Conservation (phyloP, 1,140 invertebrate genomes). For the Bombus impatiens region DNA sequence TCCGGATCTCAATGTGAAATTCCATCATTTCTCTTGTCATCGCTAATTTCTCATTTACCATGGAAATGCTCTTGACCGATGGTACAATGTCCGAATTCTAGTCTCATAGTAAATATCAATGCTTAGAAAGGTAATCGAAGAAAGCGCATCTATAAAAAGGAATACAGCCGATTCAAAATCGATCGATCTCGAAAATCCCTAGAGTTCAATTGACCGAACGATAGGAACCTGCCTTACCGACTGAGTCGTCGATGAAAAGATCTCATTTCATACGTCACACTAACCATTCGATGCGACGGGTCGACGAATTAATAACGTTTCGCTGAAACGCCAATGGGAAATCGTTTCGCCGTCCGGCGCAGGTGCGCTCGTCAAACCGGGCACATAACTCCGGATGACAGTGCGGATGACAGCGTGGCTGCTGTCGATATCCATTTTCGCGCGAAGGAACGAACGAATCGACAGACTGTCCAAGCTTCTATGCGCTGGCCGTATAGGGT, state of each 20-base stretch:
- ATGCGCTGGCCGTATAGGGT: neutral
- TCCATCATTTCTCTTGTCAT: too few relatives aligned
- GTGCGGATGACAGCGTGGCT: constrained; percentile 44
- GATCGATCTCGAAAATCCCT: neutral
- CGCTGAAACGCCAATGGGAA: constrained; percentile 35
- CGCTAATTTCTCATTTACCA: too few relatives aligned
- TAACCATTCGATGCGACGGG: neutral
- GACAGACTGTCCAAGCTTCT: constrained; percentile 20
- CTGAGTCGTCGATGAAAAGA: neutral
- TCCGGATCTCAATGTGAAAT: too few relatives aligned
- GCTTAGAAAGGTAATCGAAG: too few relatives aligned
- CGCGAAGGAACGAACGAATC: constrained; percentile 39
- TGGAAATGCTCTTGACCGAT: too few relatives aligned
- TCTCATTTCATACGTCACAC: neutral
- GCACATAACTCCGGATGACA: constrained; percentile 51
- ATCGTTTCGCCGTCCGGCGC: constrained; percentile 43
- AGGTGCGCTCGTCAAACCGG: constrained; percentile 47
- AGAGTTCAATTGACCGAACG: neutral
- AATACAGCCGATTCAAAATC: neutral
- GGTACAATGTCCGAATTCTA: neutral
- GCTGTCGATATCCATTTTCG: constrained; percentile 64
- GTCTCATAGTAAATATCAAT: too few relatives aligned
- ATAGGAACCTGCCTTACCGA: neutral
- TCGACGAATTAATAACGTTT: constrained; percentile 28
- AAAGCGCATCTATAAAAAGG: too few relatives aligned